phyloP scores from a whole-genome alignment of 2,888 invertebrate species.

The Choreutis nemorana region DNA sequence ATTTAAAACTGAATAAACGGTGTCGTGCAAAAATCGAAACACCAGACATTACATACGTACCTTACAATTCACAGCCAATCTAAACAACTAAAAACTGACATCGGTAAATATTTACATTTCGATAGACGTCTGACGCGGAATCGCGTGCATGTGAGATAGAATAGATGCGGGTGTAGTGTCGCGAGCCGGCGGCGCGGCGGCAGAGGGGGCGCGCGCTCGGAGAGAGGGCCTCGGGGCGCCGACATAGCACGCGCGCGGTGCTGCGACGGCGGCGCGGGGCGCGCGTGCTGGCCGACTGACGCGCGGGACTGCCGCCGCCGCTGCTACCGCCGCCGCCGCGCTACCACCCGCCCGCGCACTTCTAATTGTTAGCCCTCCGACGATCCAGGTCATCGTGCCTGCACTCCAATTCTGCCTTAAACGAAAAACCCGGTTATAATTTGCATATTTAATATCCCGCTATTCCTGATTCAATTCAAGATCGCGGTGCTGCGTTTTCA shows the following conservation, averaged over 20 bases:
- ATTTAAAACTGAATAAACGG: constrained; percentile 19
- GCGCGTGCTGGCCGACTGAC: constrained; percentile 13
- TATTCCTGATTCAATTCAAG: constrained; percentile 29
- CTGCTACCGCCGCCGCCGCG: constrained; percentile 2
- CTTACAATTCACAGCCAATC: constrained; percentile 65
- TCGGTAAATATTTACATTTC: constrained; percentile 66
- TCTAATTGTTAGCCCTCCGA: constrained; percentile 54
- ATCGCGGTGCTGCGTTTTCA: constrained; percentile 31
- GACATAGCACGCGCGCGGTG: constrained; percentile 39
- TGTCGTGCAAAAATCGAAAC: constrained; percentile 46
- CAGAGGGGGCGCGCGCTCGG: constrained; percentile 40
- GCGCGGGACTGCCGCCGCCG: constrained; percentile 5
- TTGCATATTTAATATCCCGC: constrained; percentile 42
- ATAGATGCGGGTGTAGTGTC: constrained; percentile 23
- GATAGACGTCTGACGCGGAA: constrained; percentile 45
- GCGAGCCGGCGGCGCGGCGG: constrained; percentile 26
- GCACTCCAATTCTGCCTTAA: constrained; percentile 38
- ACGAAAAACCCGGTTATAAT: constrained; percentile 30
- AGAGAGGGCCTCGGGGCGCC: constrained; percentile 41
- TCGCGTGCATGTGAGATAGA: constrained; percentile 38
- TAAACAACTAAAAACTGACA: constrained; percentile 66
- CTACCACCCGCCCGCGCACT: constrained; percentile 19
- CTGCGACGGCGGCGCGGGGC: constrained; percentile 8
- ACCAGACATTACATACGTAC: constrained; percentile 53
- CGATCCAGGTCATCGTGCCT: constrained; percentile 57